Evolutionary conservation across 2,113 vertebrate genomes (phyloP).

Genomic region (Varanus komodoensis): DNA sequence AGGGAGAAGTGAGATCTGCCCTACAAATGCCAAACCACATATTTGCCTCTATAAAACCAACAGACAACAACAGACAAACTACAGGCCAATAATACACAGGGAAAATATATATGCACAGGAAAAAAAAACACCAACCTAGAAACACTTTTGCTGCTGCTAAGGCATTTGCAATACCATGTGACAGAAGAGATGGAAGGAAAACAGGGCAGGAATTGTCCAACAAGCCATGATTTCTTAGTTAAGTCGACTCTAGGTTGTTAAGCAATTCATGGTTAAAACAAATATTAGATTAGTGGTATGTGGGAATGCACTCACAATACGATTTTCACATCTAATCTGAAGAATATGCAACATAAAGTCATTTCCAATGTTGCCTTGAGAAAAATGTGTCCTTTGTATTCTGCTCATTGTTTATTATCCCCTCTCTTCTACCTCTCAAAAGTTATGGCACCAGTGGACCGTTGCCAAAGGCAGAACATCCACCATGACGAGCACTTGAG

Average conservation of each 20-base stretch:
- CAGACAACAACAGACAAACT: not conserved
- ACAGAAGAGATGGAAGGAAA: not conserved
- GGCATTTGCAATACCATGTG: not conserved
- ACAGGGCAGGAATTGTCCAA: not conserved
- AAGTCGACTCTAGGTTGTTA: not conserved
- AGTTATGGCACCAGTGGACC: constrained; percentile 17
- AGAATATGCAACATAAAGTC: not conserved
- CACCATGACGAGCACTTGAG: constrained; percentile 10
- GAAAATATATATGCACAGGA: too few species aligned
- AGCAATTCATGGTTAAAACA: not conserved
- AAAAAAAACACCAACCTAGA: not conserved
- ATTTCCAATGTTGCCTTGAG: constrained; percentile 23
- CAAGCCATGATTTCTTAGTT: not conserved
- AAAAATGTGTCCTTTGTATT: constrained; percentile 6
- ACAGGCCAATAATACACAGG: not conserved
- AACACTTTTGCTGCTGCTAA: not conserved
- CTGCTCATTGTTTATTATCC: not conserved
- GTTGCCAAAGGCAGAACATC: constrained; percentile 19
- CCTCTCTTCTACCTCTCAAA: constrained; percentile 32
- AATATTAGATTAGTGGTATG: not conserved
- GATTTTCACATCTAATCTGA: not conserved
- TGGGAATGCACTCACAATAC: not conserved
- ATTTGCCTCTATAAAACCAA: not conserved
- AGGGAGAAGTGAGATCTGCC: not conserved
- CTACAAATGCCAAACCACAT: not conserved